Percentiles rank a stretch among this genome's conserved stretches.
These are phyloP conservation scores for Epinephelus moara DNA, from an alignment of 2,113 vertebrate species.

Conservation along the genomic window DNA sequence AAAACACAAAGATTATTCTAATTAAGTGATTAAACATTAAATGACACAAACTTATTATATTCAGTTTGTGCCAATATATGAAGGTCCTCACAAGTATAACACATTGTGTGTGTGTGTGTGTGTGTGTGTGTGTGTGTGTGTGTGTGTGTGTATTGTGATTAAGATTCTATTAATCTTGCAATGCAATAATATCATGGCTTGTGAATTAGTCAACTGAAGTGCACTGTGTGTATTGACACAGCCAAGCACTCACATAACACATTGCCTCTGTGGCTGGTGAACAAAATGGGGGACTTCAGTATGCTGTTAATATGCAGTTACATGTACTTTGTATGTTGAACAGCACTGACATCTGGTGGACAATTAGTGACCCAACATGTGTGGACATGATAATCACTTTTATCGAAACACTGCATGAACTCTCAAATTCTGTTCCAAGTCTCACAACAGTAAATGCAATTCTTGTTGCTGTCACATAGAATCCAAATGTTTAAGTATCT, in stretches of 20 bases:
- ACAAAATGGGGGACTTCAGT: slow-evolving; percentile 56
- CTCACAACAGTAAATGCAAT: not conserved
- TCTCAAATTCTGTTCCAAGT: too few species aligned
- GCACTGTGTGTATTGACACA: not conserved
- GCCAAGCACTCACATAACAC: not conserved
- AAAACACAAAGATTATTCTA: too few species aligned
- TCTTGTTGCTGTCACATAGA: not conserved
- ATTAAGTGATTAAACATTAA: too few species aligned
- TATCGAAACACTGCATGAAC: not conserved
- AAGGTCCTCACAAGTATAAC: not conserved
- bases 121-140: not conserved
- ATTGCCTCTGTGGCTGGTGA: not conserved
- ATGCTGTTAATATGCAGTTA: not conserved
- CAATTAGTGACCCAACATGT: slow-evolving; percentile 5
- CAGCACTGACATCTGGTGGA: slow-evolving; percentile 71
- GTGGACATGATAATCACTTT: not conserved
- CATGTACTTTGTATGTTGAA: slow-evolving; percentile 24
- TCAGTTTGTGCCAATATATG: too few species aligned
- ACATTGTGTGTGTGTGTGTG: not conserved
- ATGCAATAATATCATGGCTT: not conserved
- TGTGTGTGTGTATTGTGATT: not conserved
- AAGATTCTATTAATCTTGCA: not conserved
- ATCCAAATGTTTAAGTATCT: too few species aligned
- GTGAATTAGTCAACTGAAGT: not conserved
- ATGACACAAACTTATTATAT: too few species aligned